These are phyloP conservation scores for Sebastes kiyomatsui DNA, from an alignment of 2,797 vertebrate genomes.

Conservation along the genomic window DNA sequence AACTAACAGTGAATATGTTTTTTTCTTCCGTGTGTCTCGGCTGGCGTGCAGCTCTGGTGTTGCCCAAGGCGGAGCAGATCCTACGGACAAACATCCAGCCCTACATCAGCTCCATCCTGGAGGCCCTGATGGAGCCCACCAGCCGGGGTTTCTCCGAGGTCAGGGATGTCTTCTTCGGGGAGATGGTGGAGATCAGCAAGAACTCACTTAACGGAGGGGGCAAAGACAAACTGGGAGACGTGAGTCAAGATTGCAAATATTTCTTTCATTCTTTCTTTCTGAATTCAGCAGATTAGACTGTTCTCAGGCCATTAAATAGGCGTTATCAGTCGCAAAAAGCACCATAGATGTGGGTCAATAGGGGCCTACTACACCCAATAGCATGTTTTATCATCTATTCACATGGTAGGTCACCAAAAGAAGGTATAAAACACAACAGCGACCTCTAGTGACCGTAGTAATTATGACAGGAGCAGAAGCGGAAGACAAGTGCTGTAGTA, in stretches of 20 bases:
- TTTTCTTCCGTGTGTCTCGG: background rate
- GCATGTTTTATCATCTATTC: too few species aligned
- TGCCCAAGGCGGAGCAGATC: conserved; percentile 89
- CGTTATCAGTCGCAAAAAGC: too few species aligned
- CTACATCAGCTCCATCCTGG: conserved; percentile 95
- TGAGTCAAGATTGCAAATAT: conserved; percentile 66
- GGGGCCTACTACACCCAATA: too few species aligned
- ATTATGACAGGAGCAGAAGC: too few species aligned
- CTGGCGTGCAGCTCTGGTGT: conserved; percentile 82
- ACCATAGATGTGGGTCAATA: too few species aligned
- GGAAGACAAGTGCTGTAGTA: rapidly evolving
- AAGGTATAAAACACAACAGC: too few species aligned
- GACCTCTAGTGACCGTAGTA: too few species aligned
- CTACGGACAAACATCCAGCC: conserved; percentile 90
- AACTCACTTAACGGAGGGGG: conserved; percentile 88
- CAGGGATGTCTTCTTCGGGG: conserved; percentile 91
- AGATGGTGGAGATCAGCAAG: conserved; percentile 94
- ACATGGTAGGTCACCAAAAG: rapidly evolving
- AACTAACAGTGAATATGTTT: background rate
- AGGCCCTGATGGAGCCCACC: conserved; percentile 95
- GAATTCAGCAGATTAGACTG: background rate
- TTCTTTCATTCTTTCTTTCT: background rate
- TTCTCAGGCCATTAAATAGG: too few species aligned
- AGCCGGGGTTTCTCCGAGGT: conserved; percentile 94
- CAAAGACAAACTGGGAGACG: conserved; percentile 89